Conservation (phyloP, 2,797 vertebrate genomes). For the Channallabes apus region DNA sequence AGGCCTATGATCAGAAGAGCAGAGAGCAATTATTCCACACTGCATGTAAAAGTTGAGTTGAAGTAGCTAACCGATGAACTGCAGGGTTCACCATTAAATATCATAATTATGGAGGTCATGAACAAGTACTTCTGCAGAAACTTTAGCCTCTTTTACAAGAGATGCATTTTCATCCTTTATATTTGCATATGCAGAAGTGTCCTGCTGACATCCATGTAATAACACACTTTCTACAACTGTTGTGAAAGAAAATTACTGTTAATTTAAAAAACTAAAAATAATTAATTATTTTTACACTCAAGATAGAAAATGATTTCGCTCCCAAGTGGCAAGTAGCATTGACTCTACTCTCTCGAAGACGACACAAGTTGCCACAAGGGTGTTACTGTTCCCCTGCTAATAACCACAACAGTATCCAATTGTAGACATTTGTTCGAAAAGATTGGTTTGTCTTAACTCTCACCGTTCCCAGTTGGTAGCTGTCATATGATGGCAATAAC, state of each 20-base stretch:
- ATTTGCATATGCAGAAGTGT: slow-evolving; percentile 1
- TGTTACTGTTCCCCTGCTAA: neutral
- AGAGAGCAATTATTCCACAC: neutral
- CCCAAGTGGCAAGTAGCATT: neutral
- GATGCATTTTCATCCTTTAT: neutral
- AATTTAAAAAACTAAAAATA: neutral
- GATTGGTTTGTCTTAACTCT: neutral
- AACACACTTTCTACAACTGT: neutral
- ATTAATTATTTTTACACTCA: neutral
- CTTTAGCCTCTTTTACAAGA: neutral
- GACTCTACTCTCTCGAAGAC: neutral
- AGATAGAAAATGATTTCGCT: neutral
- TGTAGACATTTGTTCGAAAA: neutral
- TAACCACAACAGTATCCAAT: neutral
- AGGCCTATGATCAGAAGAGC: neutral
- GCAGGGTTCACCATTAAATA: neutral
- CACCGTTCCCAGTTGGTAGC: neutral
- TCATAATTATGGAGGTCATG: neutral
- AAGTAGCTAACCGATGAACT: neutral
- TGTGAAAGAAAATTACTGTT: neutral
- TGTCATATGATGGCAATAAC: neutral
- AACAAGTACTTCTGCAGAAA: neutral
- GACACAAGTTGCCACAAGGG: neutral
- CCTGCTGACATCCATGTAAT: too few species aligned
- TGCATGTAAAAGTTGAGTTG: neutral